These are phyloP conservation scores for Trissoscelio sp. DNA, from an alignment of 2,888 invertebrate species.

Conservation along the genomic window DNA sequence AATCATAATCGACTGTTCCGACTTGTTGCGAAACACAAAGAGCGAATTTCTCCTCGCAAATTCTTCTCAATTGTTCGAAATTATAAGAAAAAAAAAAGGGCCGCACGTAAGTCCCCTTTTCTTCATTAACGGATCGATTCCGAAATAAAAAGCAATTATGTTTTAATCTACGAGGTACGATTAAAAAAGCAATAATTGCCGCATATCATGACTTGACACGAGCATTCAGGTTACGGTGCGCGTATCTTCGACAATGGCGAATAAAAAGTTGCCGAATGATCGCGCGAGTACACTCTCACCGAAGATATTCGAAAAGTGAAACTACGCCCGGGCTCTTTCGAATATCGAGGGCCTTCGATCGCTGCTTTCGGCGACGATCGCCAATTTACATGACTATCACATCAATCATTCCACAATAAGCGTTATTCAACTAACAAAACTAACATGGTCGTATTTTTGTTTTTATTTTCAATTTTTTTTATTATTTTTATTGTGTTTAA, in stretches of 20 bases:
- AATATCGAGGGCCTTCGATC: conserved; percentile 51
- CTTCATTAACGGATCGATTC: conserved; percentile 27
- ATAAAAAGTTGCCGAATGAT: conserved; percentile 68
- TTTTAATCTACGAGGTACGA: conserved; percentile 45
- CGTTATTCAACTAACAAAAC: conserved; percentile 13
- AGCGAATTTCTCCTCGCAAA: no score
- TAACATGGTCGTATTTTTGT: no score
- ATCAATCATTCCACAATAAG: conserved; percentile 48
- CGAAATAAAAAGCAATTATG: conserved; percentile 58
- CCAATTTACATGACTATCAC: conserved; percentile 30
- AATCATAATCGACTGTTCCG: no score
- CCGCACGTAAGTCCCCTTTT: conserved; percentile 19
- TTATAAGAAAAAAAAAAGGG: neutral
- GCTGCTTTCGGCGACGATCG: conserved; percentile 41
- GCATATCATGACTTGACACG: conserved; percentile 60
- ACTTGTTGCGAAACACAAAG: no score
- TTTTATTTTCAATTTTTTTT: no score
- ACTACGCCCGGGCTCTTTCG: conserved; percentile 74
- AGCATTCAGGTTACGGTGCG: conserved; percentile 47
- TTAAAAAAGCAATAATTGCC: conserved; percentile 55
- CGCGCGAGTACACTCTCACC: conserved; percentile 77
- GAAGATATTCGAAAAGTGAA: conserved; percentile 81
- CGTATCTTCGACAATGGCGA: conserved; percentile 53
- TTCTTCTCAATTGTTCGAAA: neutral
- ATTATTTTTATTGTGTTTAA: no score